Percentiles rank a stretch among this genome's conserved stretches.
phyloP scores from a whole-genome alignment of 1,140 invertebrate genomes.

The Neotoxoptera formosana region DNA sequence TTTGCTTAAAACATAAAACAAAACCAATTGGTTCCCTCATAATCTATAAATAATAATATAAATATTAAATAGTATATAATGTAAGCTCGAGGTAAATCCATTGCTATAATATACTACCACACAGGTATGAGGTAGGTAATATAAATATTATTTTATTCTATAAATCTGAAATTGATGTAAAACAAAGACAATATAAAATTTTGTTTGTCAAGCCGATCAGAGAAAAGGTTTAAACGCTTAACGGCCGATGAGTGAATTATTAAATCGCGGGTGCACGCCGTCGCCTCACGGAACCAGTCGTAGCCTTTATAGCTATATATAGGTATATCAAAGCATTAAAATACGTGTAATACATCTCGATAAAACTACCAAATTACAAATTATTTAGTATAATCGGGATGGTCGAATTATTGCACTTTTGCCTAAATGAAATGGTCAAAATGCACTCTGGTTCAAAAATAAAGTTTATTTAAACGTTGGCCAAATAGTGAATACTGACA shows the following conservation, averaged over 20 bases:
- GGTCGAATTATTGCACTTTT: too few species aligned
- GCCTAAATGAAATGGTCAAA: too few species aligned
- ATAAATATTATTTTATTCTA: neutral
- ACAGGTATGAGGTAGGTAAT: too few species aligned
- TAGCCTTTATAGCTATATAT: neutral
- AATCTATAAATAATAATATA: neutral
- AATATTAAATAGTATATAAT: neutral
- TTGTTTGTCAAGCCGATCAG: neutral
- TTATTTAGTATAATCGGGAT: neutral
- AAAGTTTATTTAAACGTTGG: too few species aligned
- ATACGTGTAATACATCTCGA: too few species aligned
- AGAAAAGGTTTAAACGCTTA: neutral
- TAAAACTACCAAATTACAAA: neutral
- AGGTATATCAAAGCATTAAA: too few species aligned
- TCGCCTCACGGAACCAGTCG: neutral
- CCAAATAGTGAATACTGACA: too few species aligned
- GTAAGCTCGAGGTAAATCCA: neutral
- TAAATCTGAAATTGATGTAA: neutral
- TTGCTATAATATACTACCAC: neutral
- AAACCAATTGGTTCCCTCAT: neutral
- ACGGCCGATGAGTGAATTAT: neutral
- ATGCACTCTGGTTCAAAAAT: too few species aligned
- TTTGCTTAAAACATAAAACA: too few species aligned
- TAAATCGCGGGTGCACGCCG: neutral
- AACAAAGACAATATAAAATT: neutral